phyloP scores from a whole-genome alignment of 1,140 invertebrate species.

The Campodea augens region DNA sequence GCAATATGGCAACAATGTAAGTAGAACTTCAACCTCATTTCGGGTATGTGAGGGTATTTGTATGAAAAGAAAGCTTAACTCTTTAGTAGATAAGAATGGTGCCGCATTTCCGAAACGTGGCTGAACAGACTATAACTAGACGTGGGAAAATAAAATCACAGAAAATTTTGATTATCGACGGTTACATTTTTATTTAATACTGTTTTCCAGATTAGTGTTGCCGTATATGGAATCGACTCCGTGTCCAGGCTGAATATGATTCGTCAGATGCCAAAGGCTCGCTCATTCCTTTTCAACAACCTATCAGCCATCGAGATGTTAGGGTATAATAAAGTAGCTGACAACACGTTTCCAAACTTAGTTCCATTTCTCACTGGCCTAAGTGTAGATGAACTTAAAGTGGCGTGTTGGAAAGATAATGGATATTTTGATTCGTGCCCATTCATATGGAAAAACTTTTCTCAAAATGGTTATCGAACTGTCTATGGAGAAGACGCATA shows the following conservation, averaged over 20 bases:
- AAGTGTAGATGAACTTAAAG: background rate
- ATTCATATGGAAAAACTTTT: constrained; percentile 21
- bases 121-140: too few relatives aligned
- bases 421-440: constrained; percentile 19
- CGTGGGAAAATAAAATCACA: too few relatives aligned
- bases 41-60: too few relatives aligned
- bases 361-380: constrained; percentile 18
- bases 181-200: too few relatives aligned
- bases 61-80: too few relatives aligned
- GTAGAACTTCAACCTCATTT: too few relatives aligned
- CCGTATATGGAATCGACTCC: constrained; percentile 27
- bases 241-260: constrained; percentile 26
- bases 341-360: constrained; percentile 23
- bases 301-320: constrained; percentile 16
- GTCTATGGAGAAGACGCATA: constrained; percentile 21
- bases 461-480: constrained; percentile 18
- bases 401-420: background rate
- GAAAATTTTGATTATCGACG: too few relatives aligned
- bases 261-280: constrained; percentile 24
- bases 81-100: too few relatives aligned
- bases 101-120: too few relatives aligned
- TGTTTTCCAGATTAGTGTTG: constrained; percentile 17
- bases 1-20: too few relatives aligned
- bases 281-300: constrained; percentile 20
- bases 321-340: constrained; percentile 23